Base-by-base conservation (phyloP, 2,888 invertebrate genomes). In the Drosophila greeni region DNA sequence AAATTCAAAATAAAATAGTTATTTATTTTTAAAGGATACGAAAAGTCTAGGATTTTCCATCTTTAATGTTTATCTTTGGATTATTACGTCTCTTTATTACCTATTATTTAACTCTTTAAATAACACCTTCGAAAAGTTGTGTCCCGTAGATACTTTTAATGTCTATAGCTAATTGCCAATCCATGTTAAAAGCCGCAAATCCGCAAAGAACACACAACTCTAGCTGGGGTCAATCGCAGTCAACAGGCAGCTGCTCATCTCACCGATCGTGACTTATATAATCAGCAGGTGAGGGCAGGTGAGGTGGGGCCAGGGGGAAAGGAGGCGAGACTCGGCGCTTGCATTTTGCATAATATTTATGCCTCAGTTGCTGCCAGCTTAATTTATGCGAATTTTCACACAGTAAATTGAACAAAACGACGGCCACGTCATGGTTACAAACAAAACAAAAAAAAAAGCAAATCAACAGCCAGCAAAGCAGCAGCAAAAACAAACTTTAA, bases 371-470 rank as follows among this genome's bases (percentile, higher is more conserved):
- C 48, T 54, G 66, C 31, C 39, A 37, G 52, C 53, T 60, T 83
- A 84, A 85, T 84, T 84, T 85, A 84, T 84, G 82, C 80, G 74
- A 75, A 75, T 85, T 82, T 84, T 84, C 85, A 82, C 84, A 85
- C 84, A 85, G 76, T 82, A 84, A 84, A 84, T 84, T 84, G 79
- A 70, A 82, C 84, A 82, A 82, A 82, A 82, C 84, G 84, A 52
- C 69, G 64, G 56, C 57, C 51, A 58, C 66, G 66, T 65, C 57
- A 82, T 73, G 62, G 51, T 47, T 47, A 47, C 34, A 24, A 40
- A 18, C 34, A n/a, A 31, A 31, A n/a, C 14, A 24, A 31, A 54
- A 67, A 58, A 51, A 53, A 31, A 9, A 47, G n/a, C n/a, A n/a
- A n/a, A n/a, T n/a, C n/a, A n/a, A n/a, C n/a, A n/a, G n/a, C n/a